Evolutionary conservation across 2,113 vertebrate genomes (phyloP).

Genomic region (Vombatus ursinus): DNA sequence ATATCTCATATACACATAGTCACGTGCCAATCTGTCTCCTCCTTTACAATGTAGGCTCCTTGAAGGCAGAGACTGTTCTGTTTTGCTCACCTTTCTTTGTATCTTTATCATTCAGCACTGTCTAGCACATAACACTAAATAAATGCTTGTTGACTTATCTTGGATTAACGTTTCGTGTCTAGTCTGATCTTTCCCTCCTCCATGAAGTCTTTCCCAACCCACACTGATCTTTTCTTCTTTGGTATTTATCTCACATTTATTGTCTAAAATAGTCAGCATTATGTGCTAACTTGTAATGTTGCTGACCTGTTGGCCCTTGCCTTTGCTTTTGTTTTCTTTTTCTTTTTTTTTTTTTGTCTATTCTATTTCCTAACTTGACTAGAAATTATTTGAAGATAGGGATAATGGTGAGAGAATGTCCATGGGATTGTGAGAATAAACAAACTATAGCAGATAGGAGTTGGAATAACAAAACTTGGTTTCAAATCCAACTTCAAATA

Average conservation of each 20-base stretch:
- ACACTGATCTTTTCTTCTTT: too few relatives aligned
- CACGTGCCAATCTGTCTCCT: neutral
- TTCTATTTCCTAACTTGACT: neutral
- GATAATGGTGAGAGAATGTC: neutral
- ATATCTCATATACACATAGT: neutral
- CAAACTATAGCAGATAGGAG: neutral
- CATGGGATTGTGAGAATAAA: neutral
- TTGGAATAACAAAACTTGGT: neutral
- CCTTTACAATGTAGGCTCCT: neutral
- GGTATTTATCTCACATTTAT: too few relatives aligned
- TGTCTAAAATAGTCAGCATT: too few relatives aligned
- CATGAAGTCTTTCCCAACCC: too few relatives aligned
- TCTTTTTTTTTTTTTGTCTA: neutral
- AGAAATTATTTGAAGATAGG: neutral
- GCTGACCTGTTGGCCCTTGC: too few relatives aligned
- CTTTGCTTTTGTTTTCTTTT: too few relatives aligned
- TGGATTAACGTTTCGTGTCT: too few relatives aligned
- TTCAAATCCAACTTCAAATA: neutral
- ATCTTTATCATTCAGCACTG: neutral
- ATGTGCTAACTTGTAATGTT: too few relatives aligned
- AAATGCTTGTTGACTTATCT: too few relatives aligned
- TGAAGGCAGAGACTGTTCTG: neutral
- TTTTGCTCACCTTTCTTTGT: neutral
- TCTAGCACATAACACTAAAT: neutral
- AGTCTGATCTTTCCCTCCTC: too few relatives aligned